Conservation (phyloP, 2,113 vertebrate genomes). For the Daboia siamensis region DNA sequence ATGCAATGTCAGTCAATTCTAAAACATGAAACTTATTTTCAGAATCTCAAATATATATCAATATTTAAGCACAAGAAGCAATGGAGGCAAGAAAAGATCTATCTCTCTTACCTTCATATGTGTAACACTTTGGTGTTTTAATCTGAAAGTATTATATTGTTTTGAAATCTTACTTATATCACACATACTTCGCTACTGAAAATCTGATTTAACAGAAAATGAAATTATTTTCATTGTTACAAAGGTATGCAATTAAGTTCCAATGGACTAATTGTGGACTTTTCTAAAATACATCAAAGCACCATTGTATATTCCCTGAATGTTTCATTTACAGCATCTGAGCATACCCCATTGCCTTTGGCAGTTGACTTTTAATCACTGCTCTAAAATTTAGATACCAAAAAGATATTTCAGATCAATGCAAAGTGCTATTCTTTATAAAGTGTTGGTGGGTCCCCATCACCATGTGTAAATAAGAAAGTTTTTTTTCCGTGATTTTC, state of each 20-base stretch:
- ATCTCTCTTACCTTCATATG: slow-evolving; percentile 15
- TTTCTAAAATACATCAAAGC: slow-evolving; percentile 47
- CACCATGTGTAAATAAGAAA: slow-evolving; percentile 59
- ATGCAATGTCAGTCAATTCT: background rate
- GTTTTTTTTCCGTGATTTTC: slow-evolving; percentile 85
- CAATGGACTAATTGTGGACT: slow-evolving; percentile 48
- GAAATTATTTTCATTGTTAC: slow-evolving; percentile 63
- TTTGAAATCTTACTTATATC: slow-evolving; percentile 47
- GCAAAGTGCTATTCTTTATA: slow-evolving; percentile 63
- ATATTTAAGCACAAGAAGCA: background rate
- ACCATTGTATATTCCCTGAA: slow-evolving; percentile 50
- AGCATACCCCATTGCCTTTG: slow-evolving; percentile 28
- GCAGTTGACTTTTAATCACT: slow-evolving; percentile 51
- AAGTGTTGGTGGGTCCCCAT: slow-evolving; percentile 73
- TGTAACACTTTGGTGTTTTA: background rate
- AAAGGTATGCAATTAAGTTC: slow-evolving; percentile 54
- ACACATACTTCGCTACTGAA: slow-evolving; percentile 50
- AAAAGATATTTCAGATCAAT: background rate
- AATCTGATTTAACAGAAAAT: slow-evolving; percentile 49
- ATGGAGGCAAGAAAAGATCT: slow-evolving; percentile 1
- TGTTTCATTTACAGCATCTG: slow-evolving; percentile 54
- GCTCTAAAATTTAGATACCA: slow-evolving; percentile 52
- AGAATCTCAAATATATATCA: background rate
- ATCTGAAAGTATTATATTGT: slow-evolving; percentile 7
- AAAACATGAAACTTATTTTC: background rate